Evolutionary conservation across 2,888 invertebrate genomes (phyloP).

Genomic region (Crioceris asparagi): DNA sequence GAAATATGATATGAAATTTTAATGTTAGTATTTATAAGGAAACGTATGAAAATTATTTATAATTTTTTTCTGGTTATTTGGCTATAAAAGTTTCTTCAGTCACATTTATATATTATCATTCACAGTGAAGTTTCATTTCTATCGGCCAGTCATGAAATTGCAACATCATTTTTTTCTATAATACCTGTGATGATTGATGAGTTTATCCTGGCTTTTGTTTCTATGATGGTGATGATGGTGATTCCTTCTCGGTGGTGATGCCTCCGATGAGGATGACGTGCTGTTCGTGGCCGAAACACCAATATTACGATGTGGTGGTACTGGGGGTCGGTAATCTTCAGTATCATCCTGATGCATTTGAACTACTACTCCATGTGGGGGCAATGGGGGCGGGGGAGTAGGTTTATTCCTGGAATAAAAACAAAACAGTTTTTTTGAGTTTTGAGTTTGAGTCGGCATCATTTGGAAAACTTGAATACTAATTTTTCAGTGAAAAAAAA

Average conservation of each 20-base stretch:
- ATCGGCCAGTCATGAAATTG: too few relatives aligned
- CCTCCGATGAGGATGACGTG: conserved; percentile 31
- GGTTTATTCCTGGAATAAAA: conserved; percentile 32
- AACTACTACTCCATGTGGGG: conserved; percentile 41
- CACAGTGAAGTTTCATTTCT: too few relatives aligned
- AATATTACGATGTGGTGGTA: conserved; percentile 75
- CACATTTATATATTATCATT: too few relatives aligned
- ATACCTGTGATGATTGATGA: conserved; percentile 17
- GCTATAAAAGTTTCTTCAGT: too few relatives aligned
- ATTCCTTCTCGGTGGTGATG: conserved; percentile 29
- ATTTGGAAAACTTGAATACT: too few relatives aligned
- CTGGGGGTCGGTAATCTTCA: conserved; percentile 75
- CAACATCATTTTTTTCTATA: neutral
- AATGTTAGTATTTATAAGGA: too few relatives aligned
- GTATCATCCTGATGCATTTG: conserved; percentile 14
- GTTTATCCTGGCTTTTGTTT: conserved; percentile 31
- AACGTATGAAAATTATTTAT: too few relatives aligned
- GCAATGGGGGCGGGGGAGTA: conserved; percentile 36
- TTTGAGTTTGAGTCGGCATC: too few relatives aligned
- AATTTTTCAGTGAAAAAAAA: too few relatives aligned
- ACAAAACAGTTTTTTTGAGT: neutral
- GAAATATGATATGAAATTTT: neutral
- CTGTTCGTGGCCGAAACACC: conserved; percentile 43
- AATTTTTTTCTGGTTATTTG: too few relatives aligned
- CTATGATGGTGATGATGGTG: conserved; percentile 40